Evolutionary conservation across 2,113 vertebrate species (phyloP), one percentile per base, ranked within the genome.

Genomic region (Labrus mixtus): DNA sequence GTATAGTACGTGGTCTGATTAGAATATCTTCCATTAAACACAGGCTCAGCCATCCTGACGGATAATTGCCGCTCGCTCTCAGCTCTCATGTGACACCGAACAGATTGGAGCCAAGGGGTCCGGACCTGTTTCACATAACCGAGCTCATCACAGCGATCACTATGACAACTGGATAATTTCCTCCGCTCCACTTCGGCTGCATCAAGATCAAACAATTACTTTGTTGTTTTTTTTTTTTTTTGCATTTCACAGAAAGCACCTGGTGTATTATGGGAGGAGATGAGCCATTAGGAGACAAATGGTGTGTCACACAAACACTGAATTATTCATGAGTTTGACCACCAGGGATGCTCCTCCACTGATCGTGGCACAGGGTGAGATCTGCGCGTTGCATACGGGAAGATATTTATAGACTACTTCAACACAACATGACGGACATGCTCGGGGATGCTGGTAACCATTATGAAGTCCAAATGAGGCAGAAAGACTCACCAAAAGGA

Each of bases 261-360:
- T 60, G 62, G 36, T 78, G 51, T 58, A 23, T 67, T 37, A 58
- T 5, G 29, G 11, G 45, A 12, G 22, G 60, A 64, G 56, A 84
- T 19, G 58, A 56, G 54, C 43, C 53, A 60, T 66, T 61, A 73
- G 58, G 50, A 65, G 76, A 80, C n/a, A 64, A 76, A 80, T 56
- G 54, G 43, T 45, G 59, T 50, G 59, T 53, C 74, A 75, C 72
- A 60, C 41, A 57, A 19, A 10, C 16, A 25, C 12, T 89, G 41
- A 88, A 92, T 90, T 87, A 91, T 91, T 87, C 76, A 90, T 77
- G 68, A 59, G 51, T 68, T 8, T 33, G 76, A 73, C 53, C 79
- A 59, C 58, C 37, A 25, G 79, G 82, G 75, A 79, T 51, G 41
- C 16, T 50, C 45, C 20, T 45, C 17, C 59, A 90, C 76, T 60